phyloP scores from a whole-genome alignment of 2,113 vertebrate species.

The Hippocampus zosterae region DNA sequence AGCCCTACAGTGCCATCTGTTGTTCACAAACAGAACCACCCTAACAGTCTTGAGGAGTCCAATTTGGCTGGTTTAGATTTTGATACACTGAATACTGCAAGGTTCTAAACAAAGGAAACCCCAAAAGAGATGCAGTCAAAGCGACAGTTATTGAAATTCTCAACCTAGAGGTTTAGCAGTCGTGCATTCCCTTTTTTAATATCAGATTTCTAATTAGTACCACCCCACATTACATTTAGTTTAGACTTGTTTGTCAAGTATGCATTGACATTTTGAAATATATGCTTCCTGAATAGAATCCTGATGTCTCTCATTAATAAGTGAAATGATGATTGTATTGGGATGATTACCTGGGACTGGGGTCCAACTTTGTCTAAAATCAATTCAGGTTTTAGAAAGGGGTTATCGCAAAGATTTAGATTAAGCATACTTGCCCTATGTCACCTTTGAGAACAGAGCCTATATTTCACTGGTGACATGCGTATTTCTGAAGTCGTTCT shows the following conservation, averaged over 20 bases:
- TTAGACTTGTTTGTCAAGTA: neutral
- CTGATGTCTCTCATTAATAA: neutral
- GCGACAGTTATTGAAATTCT: no score
- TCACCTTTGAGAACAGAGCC: slow-evolving; percentile 4
- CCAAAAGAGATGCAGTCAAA: no score
- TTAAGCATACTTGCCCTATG: slow-evolving; percentile 4
- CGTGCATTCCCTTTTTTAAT: no score
- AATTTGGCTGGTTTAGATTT: neutral
- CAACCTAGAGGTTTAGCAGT: no score
- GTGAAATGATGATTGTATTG: neutral
- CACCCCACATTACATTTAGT: neutral
- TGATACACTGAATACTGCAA: neutral
- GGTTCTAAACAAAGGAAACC: neutral
- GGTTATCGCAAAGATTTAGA: slow-evolving; percentile 12
- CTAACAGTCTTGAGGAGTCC: neutral
- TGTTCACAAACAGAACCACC: no score
- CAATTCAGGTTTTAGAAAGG: slow-evolving; percentile 5
- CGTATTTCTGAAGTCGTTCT: neutral
- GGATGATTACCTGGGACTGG: neutral
- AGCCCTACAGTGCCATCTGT: no score
- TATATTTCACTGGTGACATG: neutral
- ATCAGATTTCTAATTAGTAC: no score
- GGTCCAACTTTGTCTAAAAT: neutral
- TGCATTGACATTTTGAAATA: neutral
- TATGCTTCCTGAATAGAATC: neutral